These are phyloP conservation scores for Neopelma chrysocephalum DNA, from an alignment of 2,797 vertebrate species.

Conservation along the genomic window DNA sequence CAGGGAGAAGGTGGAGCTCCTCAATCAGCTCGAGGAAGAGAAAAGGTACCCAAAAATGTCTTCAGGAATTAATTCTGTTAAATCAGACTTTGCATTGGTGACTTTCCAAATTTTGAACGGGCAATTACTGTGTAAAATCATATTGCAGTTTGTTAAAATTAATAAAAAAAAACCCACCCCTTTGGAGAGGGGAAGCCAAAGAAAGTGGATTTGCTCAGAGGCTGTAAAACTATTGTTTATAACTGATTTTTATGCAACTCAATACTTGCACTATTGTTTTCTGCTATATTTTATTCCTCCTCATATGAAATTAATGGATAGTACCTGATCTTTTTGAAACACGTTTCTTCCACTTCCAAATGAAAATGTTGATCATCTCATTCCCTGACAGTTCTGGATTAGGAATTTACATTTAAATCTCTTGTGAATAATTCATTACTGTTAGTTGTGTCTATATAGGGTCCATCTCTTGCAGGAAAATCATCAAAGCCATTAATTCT, in stretches of 20 bases:
- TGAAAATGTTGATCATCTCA: background rate
- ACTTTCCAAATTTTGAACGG: background rate
- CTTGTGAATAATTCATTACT: background rate
- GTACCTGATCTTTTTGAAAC: background rate
- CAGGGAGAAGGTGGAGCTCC: conserved; percentile 94
- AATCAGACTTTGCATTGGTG: background rate
- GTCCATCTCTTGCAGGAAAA: background rate
- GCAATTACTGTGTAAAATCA: background rate
- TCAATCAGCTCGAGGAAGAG: conserved; percentile 97
- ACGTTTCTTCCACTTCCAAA: background rate
- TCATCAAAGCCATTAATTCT: background rate
- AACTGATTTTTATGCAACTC: background rate
- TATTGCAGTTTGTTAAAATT: background rate
- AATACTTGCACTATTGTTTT: background rate
- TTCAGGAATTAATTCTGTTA: background rate
- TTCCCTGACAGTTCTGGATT: background rate
- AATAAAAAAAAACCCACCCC: background rate
- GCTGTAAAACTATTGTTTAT: background rate
- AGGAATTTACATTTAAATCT: background rate
- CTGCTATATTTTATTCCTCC: background rate
- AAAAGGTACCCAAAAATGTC: conserved; percentile 81
- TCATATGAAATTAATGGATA: background rate
- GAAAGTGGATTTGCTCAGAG: background rate
- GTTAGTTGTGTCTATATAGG: background rate
- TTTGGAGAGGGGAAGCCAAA: background rate